phyloP scores from a whole-genome alignment of 2,888 invertebrate genomes.

The Meteorus cinctellus region DNA sequence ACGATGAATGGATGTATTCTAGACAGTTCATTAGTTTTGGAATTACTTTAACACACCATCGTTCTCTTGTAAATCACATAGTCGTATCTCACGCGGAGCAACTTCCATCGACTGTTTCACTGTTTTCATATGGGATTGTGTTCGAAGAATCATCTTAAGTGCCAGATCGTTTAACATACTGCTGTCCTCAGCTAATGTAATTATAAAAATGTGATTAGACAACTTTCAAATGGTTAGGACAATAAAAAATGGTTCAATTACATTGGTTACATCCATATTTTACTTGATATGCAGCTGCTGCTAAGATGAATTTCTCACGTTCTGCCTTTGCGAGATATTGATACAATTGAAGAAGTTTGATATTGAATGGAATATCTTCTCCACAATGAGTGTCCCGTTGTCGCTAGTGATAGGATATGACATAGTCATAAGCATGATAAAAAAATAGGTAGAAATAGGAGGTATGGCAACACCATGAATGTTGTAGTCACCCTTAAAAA shows the following conservation, averaged over 20 bases:
- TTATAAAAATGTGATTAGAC: not conserved
- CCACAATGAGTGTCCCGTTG: not conserved
- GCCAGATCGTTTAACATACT: not conserved
- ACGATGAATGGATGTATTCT: not conserved
- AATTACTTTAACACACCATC: not conserved
- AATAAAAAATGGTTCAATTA: not conserved
- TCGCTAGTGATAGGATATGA: no score
- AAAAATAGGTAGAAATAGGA: no score
- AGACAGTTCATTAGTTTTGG: not conserved
- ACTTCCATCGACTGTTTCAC: not conserved
- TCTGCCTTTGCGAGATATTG: not conserved
- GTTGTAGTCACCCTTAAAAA: not conserved
- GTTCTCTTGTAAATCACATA: not conserved
- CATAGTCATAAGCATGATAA: no score
- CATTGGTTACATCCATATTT: not conserved
- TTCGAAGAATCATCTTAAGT: not conserved
- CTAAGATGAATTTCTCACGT: not conserved
- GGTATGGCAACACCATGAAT: no score
- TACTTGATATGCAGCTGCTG: not conserved
- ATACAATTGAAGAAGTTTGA: not conserved
- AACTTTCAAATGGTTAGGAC: not conserved
- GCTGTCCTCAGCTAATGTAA: not conserved
- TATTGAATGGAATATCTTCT: not conserved
- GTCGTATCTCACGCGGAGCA: not conserved
- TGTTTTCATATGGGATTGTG: not conserved